A percentile compares a stretch with the other conserved stretches of the same genome.
These are phyloP conservation scores for Bellardia bayeri DNA, from an alignment of 2,888 invertebrate species.

Conservation along the genomic window DNA sequence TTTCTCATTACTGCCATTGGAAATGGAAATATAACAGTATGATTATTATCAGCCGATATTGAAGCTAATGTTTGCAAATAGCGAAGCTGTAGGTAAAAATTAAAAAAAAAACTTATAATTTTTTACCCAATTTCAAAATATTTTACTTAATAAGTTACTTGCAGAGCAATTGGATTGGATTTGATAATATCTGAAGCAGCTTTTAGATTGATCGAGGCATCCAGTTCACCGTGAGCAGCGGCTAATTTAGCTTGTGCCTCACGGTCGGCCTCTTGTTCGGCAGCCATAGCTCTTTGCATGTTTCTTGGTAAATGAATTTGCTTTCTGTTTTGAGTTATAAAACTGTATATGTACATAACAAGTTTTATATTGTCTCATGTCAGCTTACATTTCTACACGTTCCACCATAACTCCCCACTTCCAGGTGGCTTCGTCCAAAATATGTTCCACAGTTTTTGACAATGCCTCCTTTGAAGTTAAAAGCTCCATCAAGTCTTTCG, in stretches of 20 bases:
- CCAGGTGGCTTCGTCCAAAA: conserved; percentile 92
- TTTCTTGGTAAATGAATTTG: conserved; percentile 77
- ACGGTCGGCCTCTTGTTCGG: conserved; percentile 79
- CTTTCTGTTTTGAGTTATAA: conserved; percentile 74
- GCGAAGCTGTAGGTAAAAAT: conserved; percentile 74
- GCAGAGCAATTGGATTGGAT: conserved; percentile 78
- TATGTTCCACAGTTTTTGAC: conserved; percentile 92
- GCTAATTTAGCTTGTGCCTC: conserved; percentile 80
- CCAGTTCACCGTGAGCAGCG: conserved; percentile 78
- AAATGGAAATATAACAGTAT: conserved; percentile 77
- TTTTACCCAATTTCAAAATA: no score
- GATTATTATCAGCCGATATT: conserved; percentile 76
- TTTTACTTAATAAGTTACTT: conserved; percentile 72
- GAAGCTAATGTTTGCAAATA: conserved; percentile 78
- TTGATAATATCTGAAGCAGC: conserved; percentile 81
- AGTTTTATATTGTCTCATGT: background rate
- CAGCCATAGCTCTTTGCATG: conserved; percentile 78
- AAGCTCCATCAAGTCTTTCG: conserved; percentile 94
- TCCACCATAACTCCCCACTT: conserved; percentile 97
- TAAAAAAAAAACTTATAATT: background rate
- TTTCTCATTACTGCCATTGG: conserved; percentile 76
- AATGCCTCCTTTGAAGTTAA: conserved; percentile 95
- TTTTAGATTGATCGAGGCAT: conserved; percentile 77
- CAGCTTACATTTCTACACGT: conserved; percentile 93
- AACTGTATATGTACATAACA: no score